These are phyloP conservation scores for Rhinoptilus africanus DNA, from an alignment of 2,113 vertebrate genomes.

Conservation along the genomic window DNA sequence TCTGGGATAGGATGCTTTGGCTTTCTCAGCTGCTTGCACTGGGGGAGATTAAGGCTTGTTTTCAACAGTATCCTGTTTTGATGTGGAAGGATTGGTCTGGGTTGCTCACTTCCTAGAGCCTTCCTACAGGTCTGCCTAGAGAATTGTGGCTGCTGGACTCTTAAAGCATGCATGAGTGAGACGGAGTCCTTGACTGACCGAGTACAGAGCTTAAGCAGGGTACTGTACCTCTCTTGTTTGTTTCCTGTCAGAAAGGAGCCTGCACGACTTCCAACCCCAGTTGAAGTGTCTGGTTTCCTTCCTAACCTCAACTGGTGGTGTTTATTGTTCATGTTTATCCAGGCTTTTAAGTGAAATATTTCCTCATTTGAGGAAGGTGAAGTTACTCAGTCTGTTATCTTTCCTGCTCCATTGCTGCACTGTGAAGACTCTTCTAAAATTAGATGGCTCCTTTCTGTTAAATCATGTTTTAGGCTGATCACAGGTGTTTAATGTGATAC, in stretches of 20 bases:
- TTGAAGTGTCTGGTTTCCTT: neutral
- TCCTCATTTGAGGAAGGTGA: neutral
- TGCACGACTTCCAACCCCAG: neutral
- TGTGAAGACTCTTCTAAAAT: neutral
- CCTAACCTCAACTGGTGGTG: neutral
- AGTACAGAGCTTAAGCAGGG: neutral
- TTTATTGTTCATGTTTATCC: neutral
- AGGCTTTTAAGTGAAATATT: neutral
- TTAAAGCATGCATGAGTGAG: neutral
- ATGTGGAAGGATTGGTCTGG: neutral
- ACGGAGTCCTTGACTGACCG: neutral
- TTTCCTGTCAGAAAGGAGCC: neutral
- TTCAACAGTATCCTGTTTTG: no score
- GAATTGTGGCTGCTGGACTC: neutral
- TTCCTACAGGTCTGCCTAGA: neutral
- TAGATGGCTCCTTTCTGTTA: neutral
- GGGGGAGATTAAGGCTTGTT: neutral
- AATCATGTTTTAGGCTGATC: neutral
- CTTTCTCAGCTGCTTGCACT: neutral
- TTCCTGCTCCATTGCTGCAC: neutral
- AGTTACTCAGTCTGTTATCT: neutral
- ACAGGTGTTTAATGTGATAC: neutral
- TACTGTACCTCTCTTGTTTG: neutral
- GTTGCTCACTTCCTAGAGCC: neutral
- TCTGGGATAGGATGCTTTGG: neutral